Percentiles rank a stretch among this genome's conserved stretches.
phyloP scores from a whole-genome alignment of 2,113 vertebrate genomes.

The Sinosuthora webbiana region DNA sequence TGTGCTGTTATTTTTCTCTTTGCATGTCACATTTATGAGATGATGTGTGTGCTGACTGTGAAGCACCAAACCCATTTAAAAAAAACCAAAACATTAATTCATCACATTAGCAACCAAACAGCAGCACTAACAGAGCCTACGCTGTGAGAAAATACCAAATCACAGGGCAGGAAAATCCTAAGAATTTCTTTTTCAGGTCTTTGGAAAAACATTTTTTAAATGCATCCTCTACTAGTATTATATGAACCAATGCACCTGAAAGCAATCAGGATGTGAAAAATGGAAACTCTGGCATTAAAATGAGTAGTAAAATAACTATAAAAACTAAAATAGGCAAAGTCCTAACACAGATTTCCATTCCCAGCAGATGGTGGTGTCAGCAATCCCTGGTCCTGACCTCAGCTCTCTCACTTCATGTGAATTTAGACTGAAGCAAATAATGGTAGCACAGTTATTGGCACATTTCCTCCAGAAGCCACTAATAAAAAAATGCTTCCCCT shows the following conservation, averaged over 20 bases:
- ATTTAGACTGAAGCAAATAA: neutral
- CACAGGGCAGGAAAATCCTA: neutral
- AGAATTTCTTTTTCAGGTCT: neutral
- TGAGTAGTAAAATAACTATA: neutral
- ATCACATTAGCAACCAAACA: neutral
- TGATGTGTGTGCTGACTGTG: neutral
- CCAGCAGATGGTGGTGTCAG: constrained; percentile 25
- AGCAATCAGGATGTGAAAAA: neutral
- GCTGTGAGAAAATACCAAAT: too few species aligned
- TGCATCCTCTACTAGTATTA: neutral
- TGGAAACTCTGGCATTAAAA: constrained; percentile 1
- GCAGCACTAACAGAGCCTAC: neutral
- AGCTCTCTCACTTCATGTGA: neutral
- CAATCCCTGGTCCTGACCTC: neutral
- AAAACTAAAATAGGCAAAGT: neutral
- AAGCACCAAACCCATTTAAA: neutral
- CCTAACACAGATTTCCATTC: neutral
- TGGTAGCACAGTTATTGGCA: neutral
- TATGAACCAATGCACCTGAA: neutral
- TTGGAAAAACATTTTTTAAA: neutral
- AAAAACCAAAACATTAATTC: neutral
- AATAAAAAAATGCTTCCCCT: neutral
- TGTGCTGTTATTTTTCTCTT: neutral
- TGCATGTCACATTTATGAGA: neutral
- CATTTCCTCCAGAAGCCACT: constrained; percentile 3